Evolutionary conservation across 1,140 invertebrate genomes (phyloP), one percentile per base, ranked within the genome.

Genomic region (Tetramorium parvispinum): DNA sequence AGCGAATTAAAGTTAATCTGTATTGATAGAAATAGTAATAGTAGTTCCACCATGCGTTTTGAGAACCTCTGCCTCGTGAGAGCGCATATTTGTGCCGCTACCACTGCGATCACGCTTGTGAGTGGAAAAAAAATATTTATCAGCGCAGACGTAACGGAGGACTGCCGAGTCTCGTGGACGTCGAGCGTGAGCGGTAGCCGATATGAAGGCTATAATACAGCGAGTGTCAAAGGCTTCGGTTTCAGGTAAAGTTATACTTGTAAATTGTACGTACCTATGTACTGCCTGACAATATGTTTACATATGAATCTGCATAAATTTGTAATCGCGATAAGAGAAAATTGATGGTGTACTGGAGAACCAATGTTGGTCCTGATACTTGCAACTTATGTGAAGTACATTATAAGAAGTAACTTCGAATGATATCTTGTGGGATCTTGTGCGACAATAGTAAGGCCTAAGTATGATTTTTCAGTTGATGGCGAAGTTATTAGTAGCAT

Each of bases 401-500:
- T 40, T 70, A 68, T 85, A 68, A 43, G 59, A 37, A 5, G 11
- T 46, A 24, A 18, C 7, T 78, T 37, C 0, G 61, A 73, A 57
- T 66, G 61, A 63, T 24, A 76, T 63, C 4, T 8, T n/a, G 6
- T 18, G 76, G 32, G 3, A 3, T 55, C 32, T 61, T 24, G 32
- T 75, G 46, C 27, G 53, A 16, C 13, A 16, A 78, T 55, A 46
- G 70, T 68, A 70, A 78, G 49, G 63, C 53, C 55, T 37, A 71
- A 61, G 57, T 81, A 27, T 83, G 57, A 78, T 91, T 66, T 91
- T 93, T 96, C 93, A 98, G 98, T 98, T 88, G 96, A 97, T 88
- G 97, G 96, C 89, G 96, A 98, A 95, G 82, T 98, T 73, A 96
- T 98, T n/a, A 98, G 97, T 92, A 97, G 96, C 87, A 98, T 99